Percentiles rank a stretch among this genome's conserved stretches.
Conservation (phyloP, 2,888 invertebrate genomes). For the Cataglyphis altisquamis region DNA sequence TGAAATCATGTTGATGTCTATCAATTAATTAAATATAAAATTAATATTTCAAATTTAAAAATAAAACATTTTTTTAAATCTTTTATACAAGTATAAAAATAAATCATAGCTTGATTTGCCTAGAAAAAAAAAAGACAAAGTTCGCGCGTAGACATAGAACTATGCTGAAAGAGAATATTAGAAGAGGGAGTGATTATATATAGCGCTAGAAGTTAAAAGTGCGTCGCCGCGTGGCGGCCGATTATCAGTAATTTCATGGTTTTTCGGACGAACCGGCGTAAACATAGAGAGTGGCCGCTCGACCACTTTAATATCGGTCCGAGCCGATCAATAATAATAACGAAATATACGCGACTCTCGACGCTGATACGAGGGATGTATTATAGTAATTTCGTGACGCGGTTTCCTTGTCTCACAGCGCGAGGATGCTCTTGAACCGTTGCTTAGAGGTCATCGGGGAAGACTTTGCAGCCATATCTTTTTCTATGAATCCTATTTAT, state of each 20-base stretch:
- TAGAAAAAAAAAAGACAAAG: not conserved
- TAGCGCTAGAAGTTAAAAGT: conserved; percentile 70
- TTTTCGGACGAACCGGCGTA: conserved; percentile 83
- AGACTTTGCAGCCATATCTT: conserved; percentile 2
- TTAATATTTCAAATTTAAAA: not conserved
- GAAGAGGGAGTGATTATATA: conserved; percentile 66
- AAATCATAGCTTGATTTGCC: not conserved
- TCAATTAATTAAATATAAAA: not conserved
- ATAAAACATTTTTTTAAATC: not conserved
- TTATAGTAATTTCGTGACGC: conserved; percentile 84
- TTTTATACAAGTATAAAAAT: not conserved
- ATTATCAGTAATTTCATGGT: conserved; percentile 85
- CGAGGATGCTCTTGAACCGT: conserved; percentile 41
- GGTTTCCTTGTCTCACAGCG: conserved; percentile 51
- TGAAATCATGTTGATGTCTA: not conserved
- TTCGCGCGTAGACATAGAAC: not conserved
- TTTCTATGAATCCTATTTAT: not conserved
- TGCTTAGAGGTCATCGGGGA: conserved; percentile 43
- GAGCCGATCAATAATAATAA: conserved; percentile 85
- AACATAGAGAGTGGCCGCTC: conserved; percentile 81
- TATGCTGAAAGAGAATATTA: not conserved
- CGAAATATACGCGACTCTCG: conserved; percentile 80
- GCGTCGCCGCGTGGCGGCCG: conserved; percentile 73
- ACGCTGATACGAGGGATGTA: conserved; percentile 75
- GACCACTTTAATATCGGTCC: conserved; percentile 83